phyloP scores from a whole-genome alignment of 2,797 vertebrate species.

The Cyprinodon diabolis region DNA sequence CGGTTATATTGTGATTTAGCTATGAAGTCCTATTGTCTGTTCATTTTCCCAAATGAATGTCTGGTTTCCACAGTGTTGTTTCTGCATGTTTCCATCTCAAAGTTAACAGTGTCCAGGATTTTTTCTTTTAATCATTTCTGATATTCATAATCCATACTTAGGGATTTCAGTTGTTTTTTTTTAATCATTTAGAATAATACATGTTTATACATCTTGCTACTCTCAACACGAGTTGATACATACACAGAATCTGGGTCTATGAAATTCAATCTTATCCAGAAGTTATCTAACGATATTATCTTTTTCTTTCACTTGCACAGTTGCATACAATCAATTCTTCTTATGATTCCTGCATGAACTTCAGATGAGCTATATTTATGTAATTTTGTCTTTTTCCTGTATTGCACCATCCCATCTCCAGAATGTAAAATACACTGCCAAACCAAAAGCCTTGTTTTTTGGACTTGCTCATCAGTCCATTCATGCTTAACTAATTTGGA shows the following conservation, averaged over 20 bases:
- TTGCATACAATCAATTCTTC: background rate
- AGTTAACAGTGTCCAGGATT: background rate
- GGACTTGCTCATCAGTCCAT: conserved; percentile 53
- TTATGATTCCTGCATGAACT: background rate
- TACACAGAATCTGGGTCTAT: background rate
- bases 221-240: background rate
- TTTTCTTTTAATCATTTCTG: background rate
- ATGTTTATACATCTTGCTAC: background rate
- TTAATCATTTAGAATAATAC: too few species aligned
- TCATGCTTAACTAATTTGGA: conserved; percentile 62
- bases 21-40: background rate
- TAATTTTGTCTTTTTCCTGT: conserved; percentile 9
- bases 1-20: background rate
- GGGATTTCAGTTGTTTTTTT: too few species aligned
- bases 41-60: background rate
- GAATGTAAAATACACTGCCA: conserved; percentile 39
- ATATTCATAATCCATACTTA: too few species aligned
- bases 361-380: conserved; percentile 11
- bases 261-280: background rate
- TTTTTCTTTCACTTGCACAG: background rate
- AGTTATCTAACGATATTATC: background rate
- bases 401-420: conserved; percentile 10
- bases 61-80: background rate
- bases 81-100: background rate
- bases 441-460: conserved; percentile 50